phyloP scores from a whole-genome alignment of 2,888 invertebrate species.

The Meta bourneti region DNA sequence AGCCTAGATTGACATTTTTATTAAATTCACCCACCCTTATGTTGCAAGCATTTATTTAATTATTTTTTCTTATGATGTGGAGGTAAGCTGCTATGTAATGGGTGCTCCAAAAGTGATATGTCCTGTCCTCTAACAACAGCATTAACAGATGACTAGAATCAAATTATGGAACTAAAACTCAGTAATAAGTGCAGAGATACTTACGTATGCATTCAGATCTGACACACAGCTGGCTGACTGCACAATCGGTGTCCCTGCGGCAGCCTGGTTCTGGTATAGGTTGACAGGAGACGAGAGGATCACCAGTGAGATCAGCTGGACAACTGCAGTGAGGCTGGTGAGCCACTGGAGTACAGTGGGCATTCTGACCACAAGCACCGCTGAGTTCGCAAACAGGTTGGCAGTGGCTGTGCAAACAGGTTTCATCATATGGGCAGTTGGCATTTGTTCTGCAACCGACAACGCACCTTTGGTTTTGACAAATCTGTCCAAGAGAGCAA shows the following conservation, averaged over 20 bases:
- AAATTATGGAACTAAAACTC: not conserved
- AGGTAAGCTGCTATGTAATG: no score
- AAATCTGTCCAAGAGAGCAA: slow-evolving; percentile 93
- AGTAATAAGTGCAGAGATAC: slow-evolving; percentile 25
- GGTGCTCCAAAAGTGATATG: no score
- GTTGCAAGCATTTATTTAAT: no score
- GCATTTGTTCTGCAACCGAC: slow-evolving; percentile 87
- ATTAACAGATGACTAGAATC: no score
- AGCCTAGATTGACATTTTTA: no score
- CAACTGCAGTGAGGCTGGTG: slow-evolving; percentile 90
- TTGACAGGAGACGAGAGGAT: slow-evolving; percentile 87
- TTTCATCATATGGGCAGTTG: slow-evolving; percentile 89
- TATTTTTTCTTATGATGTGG: no score
- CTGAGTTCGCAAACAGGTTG: slow-evolving; percentile 87
- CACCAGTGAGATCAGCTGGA: slow-evolving; percentile 90
- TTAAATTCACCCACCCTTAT: no score
- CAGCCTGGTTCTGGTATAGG: slow-evolving; percentile 73
- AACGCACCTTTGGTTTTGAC: slow-evolving; percentile 82
- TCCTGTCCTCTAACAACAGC: no score
- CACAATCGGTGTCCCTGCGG: slow-evolving; percentile 82
- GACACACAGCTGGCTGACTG: slow-evolving; percentile 80
- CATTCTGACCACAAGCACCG: slow-evolving; percentile 89
- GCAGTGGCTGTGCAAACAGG: slow-evolving; percentile 90
- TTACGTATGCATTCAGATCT: slow-evolving; percentile 77
- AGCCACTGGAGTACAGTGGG: slow-evolving; percentile 89